phyloP scores from a whole-genome alignment of 2,888 invertebrate species.

The Lochmaea capreae region DNA sequence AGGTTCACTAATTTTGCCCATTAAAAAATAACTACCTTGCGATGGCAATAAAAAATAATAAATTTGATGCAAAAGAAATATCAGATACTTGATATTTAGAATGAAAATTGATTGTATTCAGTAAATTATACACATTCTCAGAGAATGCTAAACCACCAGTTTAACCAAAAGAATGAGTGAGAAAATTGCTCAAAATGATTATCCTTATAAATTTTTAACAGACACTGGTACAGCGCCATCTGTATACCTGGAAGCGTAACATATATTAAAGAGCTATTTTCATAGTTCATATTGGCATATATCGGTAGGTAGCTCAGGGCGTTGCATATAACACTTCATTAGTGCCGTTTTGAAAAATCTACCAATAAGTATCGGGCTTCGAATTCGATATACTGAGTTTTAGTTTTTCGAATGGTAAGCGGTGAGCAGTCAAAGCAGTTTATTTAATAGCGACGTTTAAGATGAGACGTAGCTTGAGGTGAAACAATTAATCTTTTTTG shows the following conservation, averaged over 20 bases:
- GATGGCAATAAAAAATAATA: no score
- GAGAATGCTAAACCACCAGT: not conserved
- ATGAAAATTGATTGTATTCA: no score
- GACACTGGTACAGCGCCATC: conserved; percentile 20
- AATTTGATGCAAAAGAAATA: no score
- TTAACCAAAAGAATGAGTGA: not conserved
- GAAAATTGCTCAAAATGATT: not conserved
- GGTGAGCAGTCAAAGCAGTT: not conserved
- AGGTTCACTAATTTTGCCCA: no score
- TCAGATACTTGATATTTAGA: no score
- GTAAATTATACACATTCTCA: no score
- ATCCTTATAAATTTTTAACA: not conserved
- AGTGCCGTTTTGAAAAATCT: conserved; percentile 6
- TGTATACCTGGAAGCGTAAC: conserved; percentile 17
- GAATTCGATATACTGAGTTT: not conserved
- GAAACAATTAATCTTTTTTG: not conserved
- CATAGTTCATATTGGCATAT: conserved; percentile 31
- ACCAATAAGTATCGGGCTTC: not conserved
- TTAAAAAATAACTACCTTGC: no score
- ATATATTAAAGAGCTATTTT: conserved; percentile 32
- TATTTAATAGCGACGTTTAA: not conserved
- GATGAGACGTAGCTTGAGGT: not conserved
- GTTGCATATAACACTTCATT: conserved; percentile 4
- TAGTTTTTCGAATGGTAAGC: not conserved
- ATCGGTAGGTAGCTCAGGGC: not conserved